phyloP scores from a whole-genome alignment of 1,140 invertebrate species.

The Bombus cullumanus region DNA sequence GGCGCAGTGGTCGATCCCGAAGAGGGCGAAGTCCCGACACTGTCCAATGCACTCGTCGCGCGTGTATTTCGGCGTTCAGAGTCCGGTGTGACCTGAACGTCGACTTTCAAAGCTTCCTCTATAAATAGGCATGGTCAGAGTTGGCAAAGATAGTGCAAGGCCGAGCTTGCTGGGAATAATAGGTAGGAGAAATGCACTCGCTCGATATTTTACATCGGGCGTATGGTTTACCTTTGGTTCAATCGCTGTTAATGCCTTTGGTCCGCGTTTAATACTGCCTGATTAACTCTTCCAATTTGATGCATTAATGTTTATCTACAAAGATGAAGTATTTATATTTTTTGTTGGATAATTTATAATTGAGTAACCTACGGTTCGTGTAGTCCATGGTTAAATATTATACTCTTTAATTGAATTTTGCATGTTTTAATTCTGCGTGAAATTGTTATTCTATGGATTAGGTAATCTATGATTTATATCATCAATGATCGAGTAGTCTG shows the following conservation, averaged over 20 bases:
- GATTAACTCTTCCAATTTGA: not conserved
- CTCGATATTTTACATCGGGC: slow-evolving; percentile 16
- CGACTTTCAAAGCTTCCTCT: slow-evolving; percentile 54
- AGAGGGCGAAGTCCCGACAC: slow-evolving; percentile 44
- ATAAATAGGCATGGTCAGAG: slow-evolving; percentile 48
- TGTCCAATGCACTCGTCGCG: slow-evolving; percentile 40
- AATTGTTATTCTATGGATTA: not conserved
- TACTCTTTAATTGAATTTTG: not conserved
- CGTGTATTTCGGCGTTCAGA: slow-evolving; percentile 38
- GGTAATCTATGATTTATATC: no score
- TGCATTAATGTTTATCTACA: no score
- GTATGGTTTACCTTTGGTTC: not conserved
- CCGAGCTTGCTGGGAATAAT: slow-evolving; percentile 44
- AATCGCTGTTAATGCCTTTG: not conserved
- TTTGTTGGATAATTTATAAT: not conserved
- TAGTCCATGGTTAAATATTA: not conserved
- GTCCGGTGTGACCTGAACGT: slow-evolving; percentile 48
- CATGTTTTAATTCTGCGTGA: not conserved
- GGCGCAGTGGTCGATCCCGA: slow-evolving; percentile 20
- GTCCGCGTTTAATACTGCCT: no score
- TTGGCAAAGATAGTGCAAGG: slow-evolving; percentile 51
- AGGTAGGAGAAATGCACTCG: slow-evolving; percentile 42
- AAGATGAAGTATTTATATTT: no score
- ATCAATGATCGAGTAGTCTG: no score
- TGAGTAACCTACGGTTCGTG: not conserved